These are phyloP conservation scores for Cyphomyrus plagiostoma DNA, from an alignment of 2,113 vertebrate species.

Conservation along the genomic window DNA sequence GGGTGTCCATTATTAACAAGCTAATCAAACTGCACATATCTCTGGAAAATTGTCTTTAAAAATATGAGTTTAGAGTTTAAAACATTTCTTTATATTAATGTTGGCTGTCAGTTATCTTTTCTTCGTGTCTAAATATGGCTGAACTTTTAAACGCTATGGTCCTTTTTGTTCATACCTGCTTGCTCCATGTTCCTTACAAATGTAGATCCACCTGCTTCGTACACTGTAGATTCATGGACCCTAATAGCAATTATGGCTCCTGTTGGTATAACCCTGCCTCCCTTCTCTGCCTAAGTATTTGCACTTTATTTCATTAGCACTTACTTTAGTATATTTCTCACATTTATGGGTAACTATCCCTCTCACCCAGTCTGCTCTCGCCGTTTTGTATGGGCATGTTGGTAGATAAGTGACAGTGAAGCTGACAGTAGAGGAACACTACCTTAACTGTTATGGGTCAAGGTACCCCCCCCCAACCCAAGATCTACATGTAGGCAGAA, in stretches of 20 bases:
- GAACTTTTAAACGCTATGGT: not conserved
- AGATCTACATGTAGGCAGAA: not conserved
- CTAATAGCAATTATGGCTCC: not conserved
- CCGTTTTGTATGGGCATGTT: not conserved
- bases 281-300: not conserved
- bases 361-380: not conserved
- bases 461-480: not conserved
- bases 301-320: not conserved
- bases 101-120: not conserved
- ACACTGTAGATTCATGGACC: not conserved
- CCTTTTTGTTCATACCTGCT: not conserved
- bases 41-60: not conserved
- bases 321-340: not conserved
- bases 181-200: not conserved
- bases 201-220: not conserved
- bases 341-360: not conserved
- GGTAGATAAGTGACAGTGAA: not conserved
- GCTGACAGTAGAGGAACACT: not conserved
- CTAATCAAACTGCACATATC: not conserved
- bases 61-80: not conserved
- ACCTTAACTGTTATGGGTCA: not conserved
- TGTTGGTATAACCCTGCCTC: not conserved
- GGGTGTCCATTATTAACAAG: not conserved
- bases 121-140: not conserved
- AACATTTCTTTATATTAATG: not conserved